Percentiles rank a stretch among this genome's conserved stretches.
Conservation (phyloP, 2,888 invertebrate genomes). For the Lasiommata megera region DNA sequence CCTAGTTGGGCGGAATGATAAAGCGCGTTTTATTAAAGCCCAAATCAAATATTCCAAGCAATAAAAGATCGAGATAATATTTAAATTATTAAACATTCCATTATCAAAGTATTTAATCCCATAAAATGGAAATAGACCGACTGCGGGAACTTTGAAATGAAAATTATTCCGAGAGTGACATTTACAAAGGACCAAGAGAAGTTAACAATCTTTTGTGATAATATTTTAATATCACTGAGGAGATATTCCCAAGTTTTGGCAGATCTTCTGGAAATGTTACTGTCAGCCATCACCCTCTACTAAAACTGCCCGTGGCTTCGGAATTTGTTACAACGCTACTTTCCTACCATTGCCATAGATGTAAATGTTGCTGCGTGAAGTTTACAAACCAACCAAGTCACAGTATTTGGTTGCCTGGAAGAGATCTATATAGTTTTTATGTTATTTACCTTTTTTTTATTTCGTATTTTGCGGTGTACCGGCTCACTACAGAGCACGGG, state of each 20-base stretch:
- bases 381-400: too few relatives aligned
- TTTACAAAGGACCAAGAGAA: constrained; percentile 11
- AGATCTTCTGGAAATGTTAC: not conserved
- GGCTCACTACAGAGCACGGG: too few relatives aligned
- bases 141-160: constrained; percentile 22
- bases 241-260: constrained; percentile 13
- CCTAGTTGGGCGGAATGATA: too few relatives aligned
- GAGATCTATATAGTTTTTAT: too few relatives aligned
- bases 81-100: constrained; percentile 23
- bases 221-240: constrained; percentile 14
- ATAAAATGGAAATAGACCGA: constrained; percentile 26
- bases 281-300: not conserved
- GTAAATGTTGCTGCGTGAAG: too few relatives aligned
- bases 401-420: too few relatives aligned
- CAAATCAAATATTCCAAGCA: constrained; percentile 12
- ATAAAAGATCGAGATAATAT: constrained; percentile 19
- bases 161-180: constrained; percentile 24
- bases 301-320: too few relatives aligned
- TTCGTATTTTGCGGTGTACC: too few relatives aligned
- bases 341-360: too few relatives aligned
- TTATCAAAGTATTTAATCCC: constrained; percentile 28
- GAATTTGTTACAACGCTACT: too few relatives aligned
- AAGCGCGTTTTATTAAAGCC: not conserved
- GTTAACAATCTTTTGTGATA: constrained; percentile 18
- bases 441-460: too few relatives aligned